Base-by-base conservation (phyloP, 2,113 vertebrate genomes). In the Cyprinodon variegatus region DNA sequence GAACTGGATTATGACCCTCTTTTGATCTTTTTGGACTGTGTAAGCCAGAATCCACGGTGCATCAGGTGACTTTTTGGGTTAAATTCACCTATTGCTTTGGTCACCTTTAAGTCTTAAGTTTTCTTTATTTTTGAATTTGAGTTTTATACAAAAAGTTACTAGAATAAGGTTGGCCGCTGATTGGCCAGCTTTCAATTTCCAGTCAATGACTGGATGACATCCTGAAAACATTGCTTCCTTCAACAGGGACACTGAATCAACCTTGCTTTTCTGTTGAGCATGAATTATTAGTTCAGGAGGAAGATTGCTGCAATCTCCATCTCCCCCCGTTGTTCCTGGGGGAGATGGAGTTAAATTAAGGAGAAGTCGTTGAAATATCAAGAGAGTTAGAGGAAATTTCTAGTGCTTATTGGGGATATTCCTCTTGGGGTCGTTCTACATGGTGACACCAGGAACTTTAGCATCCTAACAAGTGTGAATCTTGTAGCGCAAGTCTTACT, bases 291-390 rank as follows among this genome's bases (percentile, higher is more conserved):
- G 10, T 4, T 22, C 65, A 65, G 70, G 64, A 62, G 70, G 64
- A 62, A 62, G 66, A 68, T 57, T 43, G 77, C 17, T 79, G 67
- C 74, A 73, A 85, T 74, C 73, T 50, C 29, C 29, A 29, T 29
- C 29, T 29, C 29, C 29, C 29, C 79, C 77, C 74, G 73, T 76
- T 77, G 74, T 77, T 88, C 75, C 62, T 36, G 17, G 82, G 43
- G 12, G 40, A 80, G 82, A 86, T 20, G 13, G 78, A 61, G 57
- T 61, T 41, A 81, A 89, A 90, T 91, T 92, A 90, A 79, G 50
- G 4, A 87, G 83, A 80, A 65, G 15, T 78, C 83, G 77, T 59
- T 22, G 61, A 93, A 92, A 92, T 93, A 90, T 90, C 92, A 93
- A 88, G 81, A 70, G 88, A 90, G 91, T 91, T 90, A 91, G 70